A percentile compares a stretch with the other conserved stretches of the same genome.
Evolutionary conservation across 2,113 vertebrate genomes (phyloP).

Genomic region (Aphyosemion australe): DNA sequence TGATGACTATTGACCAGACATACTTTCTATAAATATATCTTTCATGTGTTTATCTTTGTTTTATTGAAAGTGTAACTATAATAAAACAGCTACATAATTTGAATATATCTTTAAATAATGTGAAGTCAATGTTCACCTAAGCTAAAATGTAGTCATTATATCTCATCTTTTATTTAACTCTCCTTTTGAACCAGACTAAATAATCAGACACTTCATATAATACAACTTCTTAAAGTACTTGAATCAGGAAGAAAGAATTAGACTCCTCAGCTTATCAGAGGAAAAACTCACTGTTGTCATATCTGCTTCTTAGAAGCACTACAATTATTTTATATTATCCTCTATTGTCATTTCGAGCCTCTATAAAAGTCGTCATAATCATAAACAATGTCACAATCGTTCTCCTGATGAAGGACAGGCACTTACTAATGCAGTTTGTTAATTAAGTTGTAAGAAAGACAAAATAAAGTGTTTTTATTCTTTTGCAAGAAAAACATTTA

Average conservation of each 20-base stretch:
- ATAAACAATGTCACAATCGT: not conserved
- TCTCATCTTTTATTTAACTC: not conserved
- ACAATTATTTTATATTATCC: not conserved
- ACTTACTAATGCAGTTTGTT: not conserved
- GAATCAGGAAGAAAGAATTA: not conserved
- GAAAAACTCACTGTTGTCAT: not conserved
- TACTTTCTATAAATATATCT: too few species aligned
- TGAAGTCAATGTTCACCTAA: too few species aligned
- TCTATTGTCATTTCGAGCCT: not conserved
- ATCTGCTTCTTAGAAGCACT: not conserved
- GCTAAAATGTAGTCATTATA: not conserved
- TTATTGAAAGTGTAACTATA: too few species aligned
- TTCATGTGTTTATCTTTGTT: too few species aligned
- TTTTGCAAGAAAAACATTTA: not conserved
- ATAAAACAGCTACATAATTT: too few species aligned
- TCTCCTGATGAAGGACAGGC: not conserved
- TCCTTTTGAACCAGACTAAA: not conserved
- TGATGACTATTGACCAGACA: too few species aligned
- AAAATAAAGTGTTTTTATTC: not conserved
- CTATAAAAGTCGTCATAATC: constrained; percentile 4
- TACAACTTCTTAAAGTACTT: constrained; percentile 1
- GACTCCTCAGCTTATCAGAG: not conserved
- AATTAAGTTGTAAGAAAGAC: not conserved
- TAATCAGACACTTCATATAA: not conserved
- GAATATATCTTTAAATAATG: too few species aligned